phyloP scores from a whole-genome alignment of 2,113 vertebrate genomes.

The Gasterosteus nipponicus region DNA sequence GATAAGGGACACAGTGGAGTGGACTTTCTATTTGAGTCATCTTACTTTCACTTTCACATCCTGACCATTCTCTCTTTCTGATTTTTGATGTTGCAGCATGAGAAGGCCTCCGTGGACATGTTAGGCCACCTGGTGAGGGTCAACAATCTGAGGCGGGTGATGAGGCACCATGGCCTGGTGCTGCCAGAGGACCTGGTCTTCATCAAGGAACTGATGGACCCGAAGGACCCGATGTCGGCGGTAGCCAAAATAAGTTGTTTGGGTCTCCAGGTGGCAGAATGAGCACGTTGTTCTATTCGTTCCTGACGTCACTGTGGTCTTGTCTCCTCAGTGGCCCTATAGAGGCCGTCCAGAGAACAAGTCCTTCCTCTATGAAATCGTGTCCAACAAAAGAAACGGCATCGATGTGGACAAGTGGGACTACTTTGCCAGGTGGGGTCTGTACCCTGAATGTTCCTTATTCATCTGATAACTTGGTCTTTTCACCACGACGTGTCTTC shows the following conservation, averaged over 20 bases:
- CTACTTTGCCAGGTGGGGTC: constrained; percentile 92
- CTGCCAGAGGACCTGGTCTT: constrained; percentile 87
- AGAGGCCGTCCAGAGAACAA: constrained; percentile 86
- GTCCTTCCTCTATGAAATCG: constrained; percentile 95
- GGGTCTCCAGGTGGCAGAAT: no score
- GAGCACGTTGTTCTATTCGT: no score
- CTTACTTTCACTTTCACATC: no score
- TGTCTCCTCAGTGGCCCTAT: constrained; percentile 85
- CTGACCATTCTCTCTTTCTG: no score
- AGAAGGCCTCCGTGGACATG: constrained; percentile 89
- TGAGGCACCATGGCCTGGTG: constrained; percentile 61
- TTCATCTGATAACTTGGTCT: neutral
- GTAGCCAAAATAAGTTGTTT: no score
- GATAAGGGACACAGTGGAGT: no score
- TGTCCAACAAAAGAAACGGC: constrained; percentile 93
- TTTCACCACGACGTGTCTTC: neutral
- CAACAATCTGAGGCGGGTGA: constrained; percentile 82
- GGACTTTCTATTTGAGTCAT: no score
- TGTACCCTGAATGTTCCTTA: neutral
- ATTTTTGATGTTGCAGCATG: constrained; percentile 82
- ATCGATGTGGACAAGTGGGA: constrained; percentile 99
- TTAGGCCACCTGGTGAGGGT: constrained; percentile 89
- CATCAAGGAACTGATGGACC: constrained; percentile 87
- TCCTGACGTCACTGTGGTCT: neutral
- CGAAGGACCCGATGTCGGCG: neutral